Base-by-base conservation (phyloP, 1,140 invertebrate genomes). In the Drosophila tristis region DNA sequence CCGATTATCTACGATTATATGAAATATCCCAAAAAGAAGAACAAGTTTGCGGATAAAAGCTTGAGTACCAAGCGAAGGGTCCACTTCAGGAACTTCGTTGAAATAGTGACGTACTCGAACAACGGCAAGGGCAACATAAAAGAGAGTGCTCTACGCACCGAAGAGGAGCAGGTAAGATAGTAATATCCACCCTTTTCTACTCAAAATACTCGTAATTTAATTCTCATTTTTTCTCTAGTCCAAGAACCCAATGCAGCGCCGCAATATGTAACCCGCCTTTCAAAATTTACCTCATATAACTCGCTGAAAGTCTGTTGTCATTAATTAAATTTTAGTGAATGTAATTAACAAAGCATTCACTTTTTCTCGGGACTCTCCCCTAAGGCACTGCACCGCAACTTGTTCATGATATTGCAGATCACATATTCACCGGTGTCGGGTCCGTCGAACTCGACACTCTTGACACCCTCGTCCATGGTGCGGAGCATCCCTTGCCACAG, bases 341-440 rank as follows among this genome's bases (percentile, higher is more conserved):
- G 4, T 39, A 51, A 29, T n/a, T 9, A 9, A 31, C 31, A 9
- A 31, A 8, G 31, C 2, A 9, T 9, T 29, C 16, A 29, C 43
- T 20, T 43, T 29, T 44, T 42, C 8, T 44, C 29, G 5, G 5
- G 0, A 6, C 11, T 29, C 9, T 23, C 43, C 7, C 26, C 31
- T 23, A 84, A 67, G 43, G 50, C 63, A 5, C 47, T 59, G 45
- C 84, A 89, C 0, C 55, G 65, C 26, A 91, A 47, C 16, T 71
- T 42, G 25, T 91, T 91, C 9, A 89, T 72, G 13, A 91, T 82
- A 59, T 90, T 77, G 57, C 89, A 85, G 6, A 91, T 78, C 6
- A 91, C 78, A 49, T 59, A 91, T 29, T 85, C 84, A 16, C 77
- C 89, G 1, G 58, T 53, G 55, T 91, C 89, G 0, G 7, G 47